Base-by-base conservation (phyloP, 2,888 invertebrate genomes). In the Aquatica leii region DNA sequence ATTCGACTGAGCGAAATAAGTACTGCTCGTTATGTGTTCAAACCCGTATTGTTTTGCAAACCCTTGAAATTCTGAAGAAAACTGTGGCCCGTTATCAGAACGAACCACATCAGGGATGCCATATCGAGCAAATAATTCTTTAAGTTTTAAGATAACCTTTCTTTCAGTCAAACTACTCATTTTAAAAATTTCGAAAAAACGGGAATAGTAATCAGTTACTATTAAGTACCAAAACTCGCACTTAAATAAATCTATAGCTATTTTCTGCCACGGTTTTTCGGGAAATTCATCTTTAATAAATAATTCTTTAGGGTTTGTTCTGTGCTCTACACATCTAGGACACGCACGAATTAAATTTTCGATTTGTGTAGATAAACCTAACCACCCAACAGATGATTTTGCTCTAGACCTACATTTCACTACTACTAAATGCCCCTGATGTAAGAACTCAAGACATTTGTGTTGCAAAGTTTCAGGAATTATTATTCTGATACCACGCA, bases 371-470 rank as follows among this genome's bases (percentile, higher is more conserved):
- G 67, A 66, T n/a, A 70, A 43, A 11, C 68, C 68, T 15, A 60
- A 9, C 67, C 69, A 67, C 66, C 66, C 69, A 11, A 69, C 65
- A 8, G 62, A 59, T 9, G 40, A 21, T 58, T 65, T 62, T 1
- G 70, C 71, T 9, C 65, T 3, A 12, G 46, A 56, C n/a, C 67
- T 58, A 54, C 68, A 70, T 59, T 72, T 72, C 6, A 59, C 62
- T 12, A 61, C 50, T 14, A 65, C 60, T 21, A 48, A 21, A 59
- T 66, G 65, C 52, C 60, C 63, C 24, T 58, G 56, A 63, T 68
- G 65, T 15, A 65, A 37, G 11, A 15, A 40, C 15, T 46, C 43
- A 21, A 59, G 34, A 20, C 6, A 34, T 40, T 57, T 15, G 9
- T 53, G 14, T 40, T 58, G 60, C 40, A 40, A 6, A 2, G 3